Evolutionary conservation across 2,888 invertebrate species (phyloP), one percentile per base, ranked within the genome.

Genomic region (Eupithecia vulgata): DNA sequence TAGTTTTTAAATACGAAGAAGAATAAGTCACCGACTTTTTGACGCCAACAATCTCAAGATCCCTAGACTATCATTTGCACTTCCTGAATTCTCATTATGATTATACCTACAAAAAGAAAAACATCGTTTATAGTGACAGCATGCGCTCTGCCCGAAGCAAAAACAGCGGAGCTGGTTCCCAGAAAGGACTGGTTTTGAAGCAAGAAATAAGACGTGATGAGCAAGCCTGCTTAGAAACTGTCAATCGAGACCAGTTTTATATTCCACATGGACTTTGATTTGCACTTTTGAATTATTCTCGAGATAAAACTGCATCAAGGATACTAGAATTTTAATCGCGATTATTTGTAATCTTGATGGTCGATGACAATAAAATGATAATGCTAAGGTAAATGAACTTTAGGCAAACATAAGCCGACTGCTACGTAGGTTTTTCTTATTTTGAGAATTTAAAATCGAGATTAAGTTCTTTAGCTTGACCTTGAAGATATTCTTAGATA

Each of bases 141-240:
- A 64, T 37, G 67, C 52, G 52, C 52, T 62, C 62, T 37, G 30
- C 52, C 25, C 35, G 66, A 40, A 40, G 75, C 81, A 81, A 81
- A 83, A 82, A 82, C 76, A 70, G 68, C 66, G 65, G 71, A 82
- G 82, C 80, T 76, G 66, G 78, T 90, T 90, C 89, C 76, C 69
- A 83, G 88, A 88, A 90, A 76, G 79, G 76, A 81, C 77, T 70
- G 81, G 82, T 85, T 84, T 79, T 76, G 61, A 15, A 77, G 80
- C 85, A 89, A 89, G 87, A 89, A 89, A 84, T 75, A 84, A 86
- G 83, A 90, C 88, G 88, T 87, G 87, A 84, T 81, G 73, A 52
- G 84, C 80, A 81, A 83, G 75, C 77, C 71, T 82, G 80, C 72
- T 83, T 83, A 82, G 84, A 76, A 79, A 66, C 73, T 74, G 79